These are phyloP conservation scores for Plusia festucae DNA, from an alignment of 2,888 invertebrate genomes.

Conservation along the genomic window DNA sequence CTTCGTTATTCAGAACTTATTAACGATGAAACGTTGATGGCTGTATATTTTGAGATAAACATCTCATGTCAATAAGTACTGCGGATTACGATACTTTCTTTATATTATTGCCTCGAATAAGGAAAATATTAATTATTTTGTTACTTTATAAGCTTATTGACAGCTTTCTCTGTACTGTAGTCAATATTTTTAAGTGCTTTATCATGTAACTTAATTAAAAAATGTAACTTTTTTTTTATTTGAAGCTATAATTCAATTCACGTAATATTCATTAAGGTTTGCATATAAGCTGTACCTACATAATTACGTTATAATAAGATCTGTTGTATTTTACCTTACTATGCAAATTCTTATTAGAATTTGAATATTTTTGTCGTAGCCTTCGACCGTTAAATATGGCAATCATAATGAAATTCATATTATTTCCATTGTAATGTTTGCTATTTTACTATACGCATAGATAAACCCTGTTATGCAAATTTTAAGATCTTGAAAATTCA, in stretches of 20 bases:
- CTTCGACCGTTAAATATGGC: too few species aligned
- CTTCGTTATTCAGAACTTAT: background rate
- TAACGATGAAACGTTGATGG: background rate
- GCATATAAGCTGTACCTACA: too few species aligned
- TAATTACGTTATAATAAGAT: too few species aligned
- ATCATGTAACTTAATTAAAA: background rate
- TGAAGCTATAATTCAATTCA: too few species aligned
- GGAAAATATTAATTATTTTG: background rate
- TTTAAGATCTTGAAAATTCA: constrained; percentile 1
- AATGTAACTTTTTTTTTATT: background rate
- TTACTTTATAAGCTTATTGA: background rate
- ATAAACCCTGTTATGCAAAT: background rate
- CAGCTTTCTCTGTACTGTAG: background rate
- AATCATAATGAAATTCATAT: background rate
- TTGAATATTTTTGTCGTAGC: too few species aligned
- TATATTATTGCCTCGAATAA: background rate
- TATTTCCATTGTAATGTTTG: constrained; percentile 19
- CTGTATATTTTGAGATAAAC: background rate
- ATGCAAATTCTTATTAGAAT: too few species aligned
- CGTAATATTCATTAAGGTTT: too few species aligned
- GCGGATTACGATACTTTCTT: constrained; percentile 1
- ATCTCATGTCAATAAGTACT: background rate
- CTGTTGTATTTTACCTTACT: too few species aligned
- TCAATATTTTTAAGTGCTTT: background rate
- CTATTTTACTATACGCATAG: constrained; percentile 1